Evolutionary conservation across 2,888 invertebrate species (phyloP), one percentile per base, ranked within the genome.

Genomic region (Cancer borealis): DNA sequence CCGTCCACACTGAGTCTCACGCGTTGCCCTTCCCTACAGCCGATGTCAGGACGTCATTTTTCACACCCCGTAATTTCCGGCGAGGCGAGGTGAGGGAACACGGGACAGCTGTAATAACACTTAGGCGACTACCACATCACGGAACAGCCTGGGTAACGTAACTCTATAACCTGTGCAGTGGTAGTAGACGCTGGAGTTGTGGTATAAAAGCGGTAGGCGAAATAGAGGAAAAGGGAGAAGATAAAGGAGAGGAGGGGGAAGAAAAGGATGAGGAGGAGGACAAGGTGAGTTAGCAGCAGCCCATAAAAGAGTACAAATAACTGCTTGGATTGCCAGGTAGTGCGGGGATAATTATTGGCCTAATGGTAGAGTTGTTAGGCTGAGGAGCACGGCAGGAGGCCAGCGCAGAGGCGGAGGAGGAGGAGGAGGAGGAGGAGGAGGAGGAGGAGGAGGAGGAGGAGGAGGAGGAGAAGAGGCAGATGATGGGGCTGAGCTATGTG

Each of bases 261-360:
- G 39, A 30, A n/a, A 84, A 30, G 39, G 17, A 84, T 30, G 84
- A 84, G 84, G 14, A 17, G 89, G 89, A 89, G 89, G 89, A 89
- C 26, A 30, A 89, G 89, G 89, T 49, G 89, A 54, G 47, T 47
- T 47, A 89, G 89, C 26, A 89, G 49, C 84, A 84, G 39, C 39
- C n/a, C 84, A 14, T 84, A 84, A 84, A 84, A 84, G 84, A 30
- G 84, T 84, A 84, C 39, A 39, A 84, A 84, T 84, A 84, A 39
- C 84, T 84, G 84, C 84, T 84, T 84, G 84, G 84, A 84, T 84
- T 39, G 84, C 84, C 84, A 84, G 84, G 84, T 84, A 84, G 39
- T 3, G 39, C 3, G 84, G 84, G 39, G 84, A 84, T 84, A 84
- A 39, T 84, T 84, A 84, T 84, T 84, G 39, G 84, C 14, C 84